Evolutionary conservation across 1,140 invertebrate genomes (phyloP), one percentile per base, ranked within the genome.

Genomic region (Drosophila bipectinata): DNA sequence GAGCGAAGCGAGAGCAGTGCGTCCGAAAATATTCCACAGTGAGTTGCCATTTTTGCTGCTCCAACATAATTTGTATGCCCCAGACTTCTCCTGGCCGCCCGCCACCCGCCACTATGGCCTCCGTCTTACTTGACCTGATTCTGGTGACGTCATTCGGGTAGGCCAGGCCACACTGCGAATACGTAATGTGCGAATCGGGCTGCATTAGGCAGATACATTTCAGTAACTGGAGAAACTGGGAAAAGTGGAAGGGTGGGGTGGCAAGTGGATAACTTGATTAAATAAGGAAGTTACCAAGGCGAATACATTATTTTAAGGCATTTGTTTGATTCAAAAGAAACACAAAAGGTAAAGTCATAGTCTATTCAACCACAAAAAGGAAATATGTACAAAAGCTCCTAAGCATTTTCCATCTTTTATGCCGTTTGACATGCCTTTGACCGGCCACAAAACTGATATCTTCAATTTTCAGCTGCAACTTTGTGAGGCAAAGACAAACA

Each of bases 31-130:
- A 77, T 63, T 75, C 59, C 58, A 68, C 80, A 62, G 81, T 84
- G 80, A 84, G 78, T 85, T 87, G 82, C 82, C 71, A 62, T 87
- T 85, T 82, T 78, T 82, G 74, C 73, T 71, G 68, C 60, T 68
- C 67, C 66, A 77, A 77, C 78, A 84, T 74, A 74, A 74, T 74
- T 74, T 74, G 71, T 74, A 74, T 74, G 72, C 63, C 64, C 48
- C 48, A 51, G 44, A 53, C 45, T 52, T 7, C 41, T 32, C 61
- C 30, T 15, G n/a, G 5, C 15, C 30, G 32, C 15, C 18, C 6
- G 24, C 15, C 32, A 4, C 30, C 21, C 14, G 18, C 47, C 24
- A 18, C 51, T 44, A 6, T 18, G 15, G 41, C 41, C 41, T 44
- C 32, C 47, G 10, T 7, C 21, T 45, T 47, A 60, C 71, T 75